Evolutionary conservation across 2,888 invertebrate genomes (phyloP).

Genomic region (Gari tellinella): DNA sequence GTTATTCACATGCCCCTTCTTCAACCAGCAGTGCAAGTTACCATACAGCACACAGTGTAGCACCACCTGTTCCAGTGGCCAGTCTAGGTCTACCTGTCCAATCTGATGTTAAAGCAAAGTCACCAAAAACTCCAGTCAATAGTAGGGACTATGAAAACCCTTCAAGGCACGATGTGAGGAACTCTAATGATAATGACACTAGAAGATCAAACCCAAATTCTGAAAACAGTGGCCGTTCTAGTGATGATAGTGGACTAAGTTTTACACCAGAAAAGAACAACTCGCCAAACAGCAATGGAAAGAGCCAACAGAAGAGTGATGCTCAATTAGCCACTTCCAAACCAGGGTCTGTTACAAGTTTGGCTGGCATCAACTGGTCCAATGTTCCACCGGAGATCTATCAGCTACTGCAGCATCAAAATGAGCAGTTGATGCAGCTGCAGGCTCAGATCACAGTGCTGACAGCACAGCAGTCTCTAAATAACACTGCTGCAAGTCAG

Average conservation of each 20-base stretch:
- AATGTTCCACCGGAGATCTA: constrained; percentile 79
- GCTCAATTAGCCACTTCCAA: constrained; percentile 4
- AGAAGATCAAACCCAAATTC: constrained; percentile 50
- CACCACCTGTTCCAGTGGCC: constrained; percentile 1
- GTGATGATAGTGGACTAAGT: constrained; percentile 80
- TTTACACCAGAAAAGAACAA: constrained; percentile 74
- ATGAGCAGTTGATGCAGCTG: constrained; percentile 78
- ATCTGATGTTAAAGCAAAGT: constrained; percentile 23
- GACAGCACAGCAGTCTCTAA: constrained; percentile 65
- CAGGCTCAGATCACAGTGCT: constrained; percentile 80
- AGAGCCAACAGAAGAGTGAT: constrained; percentile 23
- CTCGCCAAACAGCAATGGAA: constrained; percentile 37
- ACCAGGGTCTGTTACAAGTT: constrained; percentile 8
- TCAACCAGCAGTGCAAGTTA: too few relatives aligned
- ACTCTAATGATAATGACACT: constrained; percentile 22
- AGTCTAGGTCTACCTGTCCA: constrained; percentile 19
- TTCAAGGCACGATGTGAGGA: not conserved
- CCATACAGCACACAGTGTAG: too few relatives aligned
- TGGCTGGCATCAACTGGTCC: constrained; percentile 67
- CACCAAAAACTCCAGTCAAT: constrained; percentile 37
- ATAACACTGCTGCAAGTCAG: constrained; percentile 37
- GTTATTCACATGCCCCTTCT: too few relatives aligned
- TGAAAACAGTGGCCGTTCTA: constrained; percentile 72
- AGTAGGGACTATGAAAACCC: constrained; percentile 18
- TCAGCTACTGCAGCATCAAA: constrained; percentile 78